Base-by-base conservation (phyloP, 2,888 invertebrate species). In the Sycophila texana region DNA sequence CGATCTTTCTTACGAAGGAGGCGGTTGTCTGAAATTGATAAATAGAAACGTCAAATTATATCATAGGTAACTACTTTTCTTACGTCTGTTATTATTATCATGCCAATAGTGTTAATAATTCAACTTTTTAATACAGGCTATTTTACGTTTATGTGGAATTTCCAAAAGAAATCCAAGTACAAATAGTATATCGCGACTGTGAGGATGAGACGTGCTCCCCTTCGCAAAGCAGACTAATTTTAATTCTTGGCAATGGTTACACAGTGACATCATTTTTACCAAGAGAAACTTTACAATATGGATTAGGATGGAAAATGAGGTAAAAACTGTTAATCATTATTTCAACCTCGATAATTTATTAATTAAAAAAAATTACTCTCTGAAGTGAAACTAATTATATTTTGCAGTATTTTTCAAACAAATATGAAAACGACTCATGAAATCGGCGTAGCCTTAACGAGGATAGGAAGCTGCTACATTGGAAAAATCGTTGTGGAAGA, bases 11-110 rank as follows among this genome's bases (percentile, higher is more conserved):
- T 90, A 86, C 73, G 84, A 89, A 66, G 90, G 90, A 18, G 90
- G 90, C n/a, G 86, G 87, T 47, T 88, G 89, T 63, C 77, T 90
- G 39, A 87, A 88, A 83, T 77, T 89, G 49, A 82, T 86, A 10
- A 87, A 85, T 13, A 86, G 82, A 60, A 82, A 87, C 79, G 77
- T 81, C 4, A 79, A 47, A 57, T 68, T 80, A 0, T 88, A 88
- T 82, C 88, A 89, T 53, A 88, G 90, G 90, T 89, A 39, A 39
- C 39, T 39, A 81, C 81, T 71, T 74, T 72, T 49, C 65, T 63
- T 63, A 47, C 0, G 10, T 10, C 10, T 39, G 39, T 10, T 10
- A 39, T 10, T 10, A 39, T 39, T 10, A 39, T 1, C 3, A n/a
- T 39, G 39, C n/a, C 49, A 20, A 20, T 13, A 57, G 61, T 63